These are phyloP conservation scores for Platorchestia sp. DNA, from an alignment of 1,140 invertebrate genomes.

Conservation along the genomic window DNA sequence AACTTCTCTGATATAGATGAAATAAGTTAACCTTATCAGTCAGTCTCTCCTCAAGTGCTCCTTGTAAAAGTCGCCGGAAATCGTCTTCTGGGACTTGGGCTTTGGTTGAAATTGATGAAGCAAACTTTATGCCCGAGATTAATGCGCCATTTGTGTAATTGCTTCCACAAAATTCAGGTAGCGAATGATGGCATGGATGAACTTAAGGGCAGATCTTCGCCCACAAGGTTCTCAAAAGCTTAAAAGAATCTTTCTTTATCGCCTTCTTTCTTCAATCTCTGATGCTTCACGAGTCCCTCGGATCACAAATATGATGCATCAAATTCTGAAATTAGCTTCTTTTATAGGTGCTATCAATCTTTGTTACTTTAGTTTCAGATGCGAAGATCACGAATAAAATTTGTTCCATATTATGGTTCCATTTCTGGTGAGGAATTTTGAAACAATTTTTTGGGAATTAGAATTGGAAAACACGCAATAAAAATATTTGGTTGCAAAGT, in stretches of 20 bases:
- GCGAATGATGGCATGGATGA: neutral
- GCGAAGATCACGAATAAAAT: too few species aligned
- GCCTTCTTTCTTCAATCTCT: neutral
- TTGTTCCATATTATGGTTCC: too few species aligned
- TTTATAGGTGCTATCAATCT: too few species aligned
- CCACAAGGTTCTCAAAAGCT: neutral
- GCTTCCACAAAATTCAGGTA: neutral
- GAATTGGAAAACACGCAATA: too few species aligned
- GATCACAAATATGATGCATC: too few species aligned
- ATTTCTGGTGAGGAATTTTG: too few species aligned
- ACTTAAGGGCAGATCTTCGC: neutral
- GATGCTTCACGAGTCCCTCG: neutral
- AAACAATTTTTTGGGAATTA: too few species aligned
- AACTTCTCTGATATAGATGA: constrained; percentile 9
- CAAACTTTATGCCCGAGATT: constrained; percentile 1
- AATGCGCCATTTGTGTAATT: neutral
- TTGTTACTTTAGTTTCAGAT: too few species aligned
- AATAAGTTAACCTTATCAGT: constrained; percentile 10
- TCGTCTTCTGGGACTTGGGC: neutral
- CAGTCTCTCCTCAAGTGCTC: neutral
- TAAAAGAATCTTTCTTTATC: neutral
- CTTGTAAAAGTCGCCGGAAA: neutral
- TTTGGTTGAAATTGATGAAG: neutral
- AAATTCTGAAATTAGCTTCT: too few species aligned
- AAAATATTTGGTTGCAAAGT: too few species aligned